Evolutionary conservation across 1,140 invertebrate genomes (phyloP), one percentile per base, ranked within the genome.

Genomic region (Aphidius gifuensis): DNA sequence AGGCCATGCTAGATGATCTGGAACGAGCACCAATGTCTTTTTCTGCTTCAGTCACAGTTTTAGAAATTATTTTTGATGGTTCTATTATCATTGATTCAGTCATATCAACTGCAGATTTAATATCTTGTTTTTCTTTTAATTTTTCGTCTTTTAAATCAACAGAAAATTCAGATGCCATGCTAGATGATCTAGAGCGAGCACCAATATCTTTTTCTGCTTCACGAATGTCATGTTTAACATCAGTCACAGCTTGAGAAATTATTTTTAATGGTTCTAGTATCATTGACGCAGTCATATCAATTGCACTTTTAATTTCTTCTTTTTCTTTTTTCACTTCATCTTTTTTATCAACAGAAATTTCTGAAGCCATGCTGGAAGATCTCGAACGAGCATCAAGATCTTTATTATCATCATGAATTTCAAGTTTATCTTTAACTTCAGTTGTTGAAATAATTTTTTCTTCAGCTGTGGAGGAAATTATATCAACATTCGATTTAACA

Each of bases 1-100:
- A 61, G 47, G 50, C 40, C 38, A 71, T 48, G 55, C 71, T 75
- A 2, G 70, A 64, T 48, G 68, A 67, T 40, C 64, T 62, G 0
- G 62, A 62, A 9, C 58, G 57, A 23, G 62, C 59, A 7, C 6
- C 8, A 11, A 11, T 16, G 9, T 53, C 58, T 6, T 68, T 61
- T 68, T 61, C 8, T 59, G 51, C 4, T 1, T 32, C 23, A 32
- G 2, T 32, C 23, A 32, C 23, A 32, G 23, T 32, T 32, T 2
- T 1, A 32, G 23, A 32, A 32, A 32, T 32, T 32, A 32, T 32
- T 32, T 32, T 32, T 32, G 23, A 32, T 32, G 23, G 4, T 16
- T 16, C 16, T 16, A 0, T 0, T 16, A 16, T 16, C 16, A 16
- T 16, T 16, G 16, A 16, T 16, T 0, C 16, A 16, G 0, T 16